A percentile compares a stretch with the other conserved stretches of the same genome.
Evolutionary conservation across 1,140 invertebrate genomes (phyloP).

Genomic region (Epicauta chinensis): DNA sequence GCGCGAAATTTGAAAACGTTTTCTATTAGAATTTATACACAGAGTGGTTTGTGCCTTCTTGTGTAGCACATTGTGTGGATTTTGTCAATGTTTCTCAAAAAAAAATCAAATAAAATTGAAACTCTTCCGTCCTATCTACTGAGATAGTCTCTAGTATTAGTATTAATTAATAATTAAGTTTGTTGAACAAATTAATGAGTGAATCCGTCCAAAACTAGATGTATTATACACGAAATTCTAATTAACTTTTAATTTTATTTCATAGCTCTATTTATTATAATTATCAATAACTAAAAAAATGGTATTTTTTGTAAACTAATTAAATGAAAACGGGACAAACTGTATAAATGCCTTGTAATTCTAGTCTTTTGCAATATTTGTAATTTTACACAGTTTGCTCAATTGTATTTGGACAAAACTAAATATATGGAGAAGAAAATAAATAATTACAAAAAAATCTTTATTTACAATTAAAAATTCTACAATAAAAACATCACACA

Average conservation of each 20-base stretch:
- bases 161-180: conserved; percentile 3
- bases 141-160: conserved; percentile 10
- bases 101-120: conserved; percentile 11
- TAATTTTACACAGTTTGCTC: conserved; percentile 17
- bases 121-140: conserved; percentile 24
- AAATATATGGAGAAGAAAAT: too few species aligned
- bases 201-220: conserved; percentile 7
- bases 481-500: too few species aligned
- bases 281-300: conserved; percentile 8
- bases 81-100: neutral
- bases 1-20: conserved; percentile 1
- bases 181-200: conserved; percentile 11
- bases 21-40: conserved; percentile 10
- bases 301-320: conserved; percentile 12
- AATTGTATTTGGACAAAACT: conserved; percentile 3
- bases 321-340: conserved; percentile 9
- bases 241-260: conserved; percentile 1
- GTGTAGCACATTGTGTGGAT: conserved; percentile 24
- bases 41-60: conserved; percentile 29
- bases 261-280: neutral
- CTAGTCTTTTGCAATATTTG: conserved; percentile 6
- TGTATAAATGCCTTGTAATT: conserved; percentile 10
- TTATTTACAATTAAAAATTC: too few species aligned
- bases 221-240: conserved; percentile 9
- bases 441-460: too few species aligned